phyloP scores from a whole-genome alignment of 2,888 invertebrate genomes.

The Yponomeuta sedellus region DNA sequence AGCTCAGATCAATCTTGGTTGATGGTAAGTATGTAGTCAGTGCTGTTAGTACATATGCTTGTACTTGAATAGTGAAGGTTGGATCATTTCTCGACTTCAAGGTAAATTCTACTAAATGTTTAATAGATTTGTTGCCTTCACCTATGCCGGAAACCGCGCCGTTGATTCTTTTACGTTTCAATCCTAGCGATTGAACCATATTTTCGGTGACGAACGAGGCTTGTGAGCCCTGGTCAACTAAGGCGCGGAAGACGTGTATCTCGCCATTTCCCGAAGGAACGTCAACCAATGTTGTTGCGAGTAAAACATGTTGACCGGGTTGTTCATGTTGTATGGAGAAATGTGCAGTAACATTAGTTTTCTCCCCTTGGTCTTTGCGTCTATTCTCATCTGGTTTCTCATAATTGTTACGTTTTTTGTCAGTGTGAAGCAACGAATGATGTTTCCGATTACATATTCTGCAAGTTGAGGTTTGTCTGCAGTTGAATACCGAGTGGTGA shows the following conservation, averaged over 20 bases:
- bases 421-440: neutral
- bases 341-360: conserved; percentile 10
- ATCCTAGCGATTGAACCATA: conserved; percentile 23
- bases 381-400: neutral
- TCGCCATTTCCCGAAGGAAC: conserved; percentile 10
- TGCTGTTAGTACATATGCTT: conserved; percentile 24
- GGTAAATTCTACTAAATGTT: conserved; percentile 20
- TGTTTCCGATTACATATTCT: neutral
- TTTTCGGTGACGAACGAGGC: conserved; percentile 22
- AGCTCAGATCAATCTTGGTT: too few species aligned
- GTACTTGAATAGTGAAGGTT: conserved; percentile 17
- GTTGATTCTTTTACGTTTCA: conserved; percentile 19
- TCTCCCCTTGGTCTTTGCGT: conserved; percentile 4
- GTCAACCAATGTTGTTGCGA: conserved; percentile 18
- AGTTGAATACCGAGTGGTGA: neutral
- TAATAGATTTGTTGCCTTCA: conserved; percentile 20
- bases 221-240: conserved; percentile 18
- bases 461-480: neutral
- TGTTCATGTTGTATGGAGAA: conserved; percentile 8
- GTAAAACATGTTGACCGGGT: conserved; percentile 14
- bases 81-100: conserved; percentile 20
- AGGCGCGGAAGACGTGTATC: conserved; percentile 17
- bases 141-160: conserved; percentile 26
- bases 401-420: neutral
- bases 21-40: too few species aligned